Base-by-base conservation (phyloP, 2,113 vertebrate genomes). In the Pedetes capensis region DNA sequence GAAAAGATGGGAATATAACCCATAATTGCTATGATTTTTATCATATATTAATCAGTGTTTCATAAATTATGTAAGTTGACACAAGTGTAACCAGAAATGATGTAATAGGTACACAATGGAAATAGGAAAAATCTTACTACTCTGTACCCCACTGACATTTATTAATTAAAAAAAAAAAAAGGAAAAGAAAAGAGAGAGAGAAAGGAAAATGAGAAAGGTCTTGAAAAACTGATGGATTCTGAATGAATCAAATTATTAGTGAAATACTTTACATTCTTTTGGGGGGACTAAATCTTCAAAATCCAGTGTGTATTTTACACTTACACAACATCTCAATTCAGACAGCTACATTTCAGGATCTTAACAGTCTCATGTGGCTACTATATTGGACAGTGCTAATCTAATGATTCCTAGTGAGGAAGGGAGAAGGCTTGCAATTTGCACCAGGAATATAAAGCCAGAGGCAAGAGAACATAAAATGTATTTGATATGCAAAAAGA, bases 261-360 rank as follows among this genome's bases (percentile, higher is more conserved):
- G n/a, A n/a, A n/a, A n/a, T n/a, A n/a, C n/a, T n/a, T n/a, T n/a
- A n/a, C n/a, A n/a, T n/a, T n/a, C n/a, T n/a, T n/a, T n/a, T n/a
- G n/a, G n/a, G n/a, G n/a, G n/a, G n/a, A n/a, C n/a, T n/a, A 91
- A 59, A 44, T 75, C 23, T 89, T 85, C 47, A 39, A 61, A 96
- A 86, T 81, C 25, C 63, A 63, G 39, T 32, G 18, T 72, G 27
- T 66, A 79, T 82, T 80, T 93, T 76, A 95, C 9, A 81, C 47
- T 95, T 91, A 47, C 4, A 83, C 18, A 68, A 23, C 20, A 71
- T 44, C 18, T 84, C 87, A 95, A 34, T 95, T 79, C 64, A 72
- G 61, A 44, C 8, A 72, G 87, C 57, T 61, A 88, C 71, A 80
- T 80, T 90, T 69, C 66, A 90, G 42, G 27, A 61, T 39, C 78